These are phyloP conservation scores for Carassius gibelio DNA, from an alignment of 2,113 vertebrate genomes.

Conservation along the genomic window DNA sequence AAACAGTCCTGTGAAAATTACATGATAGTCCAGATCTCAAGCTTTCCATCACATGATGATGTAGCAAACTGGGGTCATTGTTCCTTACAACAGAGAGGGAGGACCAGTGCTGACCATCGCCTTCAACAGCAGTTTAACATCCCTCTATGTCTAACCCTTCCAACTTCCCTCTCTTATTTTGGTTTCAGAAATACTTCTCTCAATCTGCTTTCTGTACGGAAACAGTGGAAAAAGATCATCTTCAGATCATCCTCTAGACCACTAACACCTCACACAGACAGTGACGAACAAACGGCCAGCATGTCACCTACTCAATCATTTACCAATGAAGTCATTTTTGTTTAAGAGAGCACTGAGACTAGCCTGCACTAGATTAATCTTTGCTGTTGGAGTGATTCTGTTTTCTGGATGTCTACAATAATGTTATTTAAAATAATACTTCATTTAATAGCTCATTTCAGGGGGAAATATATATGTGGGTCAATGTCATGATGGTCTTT, in stretches of 20 bases:
- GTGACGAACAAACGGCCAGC: constrained; percentile 46
- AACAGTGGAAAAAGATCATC: constrained; percentile 45
- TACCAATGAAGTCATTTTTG: background rate
- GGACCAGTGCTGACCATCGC: too few species aligned
- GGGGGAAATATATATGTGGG: background rate
- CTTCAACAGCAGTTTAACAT: background rate
- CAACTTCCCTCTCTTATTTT: background rate
- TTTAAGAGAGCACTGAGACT: background rate
- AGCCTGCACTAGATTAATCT: background rate
- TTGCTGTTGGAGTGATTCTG: background rate
- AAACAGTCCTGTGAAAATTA: too few species aligned
- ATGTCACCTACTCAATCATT: background rate
- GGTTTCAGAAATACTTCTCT: background rate
- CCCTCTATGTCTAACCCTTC: background rate
- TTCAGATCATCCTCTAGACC: background rate
- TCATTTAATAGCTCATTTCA: background rate
- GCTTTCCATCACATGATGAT: too few species aligned
- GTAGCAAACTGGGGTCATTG: too few species aligned
- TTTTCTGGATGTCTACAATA: background rate
- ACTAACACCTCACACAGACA: constrained; percentile 18
- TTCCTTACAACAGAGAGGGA: too few species aligned
- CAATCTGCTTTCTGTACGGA: constrained; percentile 29
- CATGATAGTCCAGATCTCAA: too few species aligned
- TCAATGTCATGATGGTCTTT: background rate
- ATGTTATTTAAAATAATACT: background rate